These are phyloP conservation scores for Gymnoscopelus microlampas DNA, from an alignment of 2,797 vertebrate species.

Conservation along the genomic window DNA sequence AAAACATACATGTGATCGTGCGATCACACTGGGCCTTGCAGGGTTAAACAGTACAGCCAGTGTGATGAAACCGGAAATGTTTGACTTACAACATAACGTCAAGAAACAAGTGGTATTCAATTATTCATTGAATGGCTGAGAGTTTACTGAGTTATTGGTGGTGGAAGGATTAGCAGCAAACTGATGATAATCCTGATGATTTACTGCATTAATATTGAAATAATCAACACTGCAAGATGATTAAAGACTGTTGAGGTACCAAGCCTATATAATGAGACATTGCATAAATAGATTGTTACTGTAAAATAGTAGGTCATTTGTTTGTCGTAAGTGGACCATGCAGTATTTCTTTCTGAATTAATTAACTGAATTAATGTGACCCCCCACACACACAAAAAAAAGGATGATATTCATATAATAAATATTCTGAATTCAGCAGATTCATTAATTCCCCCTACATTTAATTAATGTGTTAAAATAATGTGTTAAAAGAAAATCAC, in stretches of 20 bases:
- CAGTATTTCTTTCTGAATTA: no score
- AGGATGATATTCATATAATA: no score
- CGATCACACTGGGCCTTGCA: no score
- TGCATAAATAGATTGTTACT: neutral
- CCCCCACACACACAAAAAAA: no score
- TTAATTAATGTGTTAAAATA: no score
- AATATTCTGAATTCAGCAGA: no score
- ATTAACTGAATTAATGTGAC: no score
- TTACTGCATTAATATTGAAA: neutral
- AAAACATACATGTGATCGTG: no score
- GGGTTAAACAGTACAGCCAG: no score
- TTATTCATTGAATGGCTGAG: neutral
- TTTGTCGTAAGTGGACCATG: slow-evolving; percentile 13
- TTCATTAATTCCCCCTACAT: no score
- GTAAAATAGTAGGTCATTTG: slow-evolving; percentile 18
- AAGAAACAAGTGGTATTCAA: neutral
- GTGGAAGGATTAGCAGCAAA: neutral
- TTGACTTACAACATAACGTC: neutral
- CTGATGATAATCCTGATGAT: neutral
- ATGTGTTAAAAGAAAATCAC: no score
- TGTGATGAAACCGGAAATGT: neutral
- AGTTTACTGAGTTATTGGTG: neutral
- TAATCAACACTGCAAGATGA: neutral
- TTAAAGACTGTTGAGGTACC: neutral
- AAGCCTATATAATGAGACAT: neutral